Evolutionary conservation across 1,140 invertebrate genomes (phyloP), one percentile per base, ranked within the genome.

Genomic region (Hyles vespertilio): DNA sequence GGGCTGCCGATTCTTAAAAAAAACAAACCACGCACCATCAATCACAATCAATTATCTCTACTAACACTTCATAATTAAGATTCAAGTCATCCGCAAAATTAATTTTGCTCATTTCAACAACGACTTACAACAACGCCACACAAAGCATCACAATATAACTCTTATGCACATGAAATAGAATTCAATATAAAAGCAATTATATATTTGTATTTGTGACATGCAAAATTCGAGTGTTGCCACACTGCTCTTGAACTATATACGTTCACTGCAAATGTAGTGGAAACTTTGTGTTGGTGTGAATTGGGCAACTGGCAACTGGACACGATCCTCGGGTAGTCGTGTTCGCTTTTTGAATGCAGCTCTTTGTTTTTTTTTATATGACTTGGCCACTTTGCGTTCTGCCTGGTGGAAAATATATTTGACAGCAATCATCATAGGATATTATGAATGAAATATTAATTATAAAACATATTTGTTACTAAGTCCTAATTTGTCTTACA

Each of bases 221-320:
- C 67, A 69, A 69, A 69, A 69, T 54, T 57, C 48, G 49, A 58
- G 59, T 63, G 63, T 66, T 69, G 58, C 60, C 58, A 60, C 55
- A 69, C 40, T 60, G 67, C 36, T 69, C 67, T 63, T 69, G 67
- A 66, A 66, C 67, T 69, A 69, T 64, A 64, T 64, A 64, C 67
- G 61, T 69, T 69, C 63, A 65, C 63, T 69, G 58, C 63, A 55
- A 69, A 69, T 58, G 59, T 59, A 67, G 58, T 69, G 63, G 67
- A 69, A 69, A 65, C 61, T 61, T 59, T 54, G 53, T 58, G 55
- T 49, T 51, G 45, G 50, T 47, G 45, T 40, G 50, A 63, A 58
- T 65, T 65, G 63, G 51, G 60, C 48, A 65, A 65, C 58, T 61
- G 47, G 51, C 49, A 51, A 47, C 34, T 53, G 36, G 49, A 12